Evolutionary conservation across 2,797 vertebrate genomes (phyloP).

Genomic region (Pachyuromys duprasi): DNA sequence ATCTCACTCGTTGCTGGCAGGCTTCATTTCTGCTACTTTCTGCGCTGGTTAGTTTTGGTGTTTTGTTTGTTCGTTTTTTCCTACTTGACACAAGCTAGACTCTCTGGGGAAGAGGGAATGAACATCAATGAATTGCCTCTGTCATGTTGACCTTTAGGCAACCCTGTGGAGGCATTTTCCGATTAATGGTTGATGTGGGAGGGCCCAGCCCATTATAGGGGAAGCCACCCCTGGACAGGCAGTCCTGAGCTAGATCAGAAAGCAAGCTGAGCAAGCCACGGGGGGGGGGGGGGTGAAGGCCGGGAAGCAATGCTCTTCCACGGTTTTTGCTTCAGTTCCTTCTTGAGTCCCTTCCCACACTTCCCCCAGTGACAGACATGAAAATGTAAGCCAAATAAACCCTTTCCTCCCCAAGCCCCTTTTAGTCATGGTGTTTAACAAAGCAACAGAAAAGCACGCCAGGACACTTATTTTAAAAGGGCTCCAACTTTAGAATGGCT

Average conservation of each 20-base stretch:
- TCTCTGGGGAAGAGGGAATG: background rate
- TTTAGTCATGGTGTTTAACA: background rate
- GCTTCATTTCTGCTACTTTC: background rate
- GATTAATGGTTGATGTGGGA: background rate
- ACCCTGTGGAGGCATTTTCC: too few species aligned
- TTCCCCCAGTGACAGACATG: background rate
- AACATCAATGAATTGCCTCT: too few species aligned
- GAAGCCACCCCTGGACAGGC: background rate
- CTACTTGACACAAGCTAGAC: too few species aligned
- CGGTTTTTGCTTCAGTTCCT: background rate
- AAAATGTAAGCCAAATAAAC: background rate
- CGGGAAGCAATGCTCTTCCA: background rate
- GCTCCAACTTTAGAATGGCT: background rate
- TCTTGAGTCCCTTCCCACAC: background rate
- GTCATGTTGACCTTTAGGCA: background rate
- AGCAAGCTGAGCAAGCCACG: background rate
- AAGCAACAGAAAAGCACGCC: too few species aligned
- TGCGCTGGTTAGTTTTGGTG: background rate
- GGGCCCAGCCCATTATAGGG: background rate
- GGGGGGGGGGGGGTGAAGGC: background rate
- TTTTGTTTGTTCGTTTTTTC: background rate
- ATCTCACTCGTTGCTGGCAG: background rate
- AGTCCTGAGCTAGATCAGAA: background rate
- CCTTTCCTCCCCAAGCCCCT: background rate
- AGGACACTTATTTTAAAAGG: background rate